These are phyloP conservation scores for Varroa destructor DNA, from an alignment of 1,140 invertebrate species.

Conservation along the genomic window DNA sequence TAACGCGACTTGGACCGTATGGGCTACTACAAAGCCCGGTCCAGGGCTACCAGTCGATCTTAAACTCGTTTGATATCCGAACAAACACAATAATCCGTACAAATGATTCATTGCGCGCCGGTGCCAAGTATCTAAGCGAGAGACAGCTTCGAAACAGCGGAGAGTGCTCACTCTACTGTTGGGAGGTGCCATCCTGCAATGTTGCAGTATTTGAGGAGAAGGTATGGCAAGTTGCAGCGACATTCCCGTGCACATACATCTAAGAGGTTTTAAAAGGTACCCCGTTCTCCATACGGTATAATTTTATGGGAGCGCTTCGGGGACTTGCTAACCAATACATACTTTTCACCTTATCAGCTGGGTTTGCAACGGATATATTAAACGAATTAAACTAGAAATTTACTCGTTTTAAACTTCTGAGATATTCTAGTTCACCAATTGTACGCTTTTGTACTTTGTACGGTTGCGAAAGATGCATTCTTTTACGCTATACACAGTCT, in stretches of 20 bases:
- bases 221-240: conserved; percentile 43
- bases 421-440: no score
- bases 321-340: no score
- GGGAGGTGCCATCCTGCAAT: conserved; percentile 68
- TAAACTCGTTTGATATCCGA: conserved; percentile 66
- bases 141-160: conserved; percentile 54
- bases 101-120: conserved; percentile 66
- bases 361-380: no score
- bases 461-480: no score
- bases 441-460: no score
- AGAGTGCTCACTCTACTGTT: conserved; percentile 71
- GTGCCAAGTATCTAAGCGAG: conserved; percentile 73
- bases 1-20: not conserved
- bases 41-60: conserved; percentile 26
- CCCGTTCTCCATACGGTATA: no score
- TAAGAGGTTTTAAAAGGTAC: no score
- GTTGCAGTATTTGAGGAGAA: conserved; percentile 84
- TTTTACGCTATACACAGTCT: no score
- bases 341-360: no score
- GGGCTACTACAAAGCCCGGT: not conserved
- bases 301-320: no score
- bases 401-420: no score
- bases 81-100: conserved; percentile 77
- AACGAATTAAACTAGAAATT: no score
- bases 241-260: not conserved